A percentile compares a stretch with the other conserved stretches of the same genome.
These are phyloP conservation scores for Nesogale talazaci DNA, from an alignment of 2,113 vertebrate genomes.

Conservation along the genomic window DNA sequence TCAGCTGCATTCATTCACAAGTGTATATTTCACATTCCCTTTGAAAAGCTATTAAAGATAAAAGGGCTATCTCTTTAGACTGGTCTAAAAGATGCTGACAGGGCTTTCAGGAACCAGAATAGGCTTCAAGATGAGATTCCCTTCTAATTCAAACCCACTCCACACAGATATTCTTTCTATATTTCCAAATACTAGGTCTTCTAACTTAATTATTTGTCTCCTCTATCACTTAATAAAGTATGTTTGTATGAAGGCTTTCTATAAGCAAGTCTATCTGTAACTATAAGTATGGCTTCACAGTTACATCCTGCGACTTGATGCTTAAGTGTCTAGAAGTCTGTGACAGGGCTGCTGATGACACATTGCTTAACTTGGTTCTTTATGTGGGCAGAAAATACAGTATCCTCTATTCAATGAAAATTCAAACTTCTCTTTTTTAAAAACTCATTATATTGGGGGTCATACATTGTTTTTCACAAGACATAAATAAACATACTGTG, in stretches of 20 bases:
- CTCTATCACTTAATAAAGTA: background rate
- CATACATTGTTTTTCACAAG: no score
- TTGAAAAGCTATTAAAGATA: constrained; percentile 76
- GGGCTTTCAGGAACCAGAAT: background rate
- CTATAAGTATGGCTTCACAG: background rate
- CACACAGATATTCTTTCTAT: background rate
- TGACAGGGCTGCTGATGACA: background rate
- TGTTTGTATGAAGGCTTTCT: background rate
- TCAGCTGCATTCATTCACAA: constrained; percentile 14
- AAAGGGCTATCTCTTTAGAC: constrained; percentile 54
- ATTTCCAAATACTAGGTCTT: background rate
- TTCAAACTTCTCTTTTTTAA: no score
- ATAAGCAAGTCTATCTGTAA: background rate
- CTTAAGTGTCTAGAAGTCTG: background rate
- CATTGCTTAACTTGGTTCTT: background rate
- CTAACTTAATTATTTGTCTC: background rate
- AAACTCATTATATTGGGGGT: no score
- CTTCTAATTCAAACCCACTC: background rate
- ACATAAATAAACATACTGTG: no score
- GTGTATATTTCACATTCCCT: constrained; percentile 53
- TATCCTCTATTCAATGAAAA: background rate
- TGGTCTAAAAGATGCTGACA: constrained; percentile 56
- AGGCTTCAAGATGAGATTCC: background rate
- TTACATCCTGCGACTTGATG: background rate
- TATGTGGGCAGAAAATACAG: background rate